phyloP scores from a whole-genome alignment of 2,797 vertebrate species.

The Poliocrania exsul region DNA sequence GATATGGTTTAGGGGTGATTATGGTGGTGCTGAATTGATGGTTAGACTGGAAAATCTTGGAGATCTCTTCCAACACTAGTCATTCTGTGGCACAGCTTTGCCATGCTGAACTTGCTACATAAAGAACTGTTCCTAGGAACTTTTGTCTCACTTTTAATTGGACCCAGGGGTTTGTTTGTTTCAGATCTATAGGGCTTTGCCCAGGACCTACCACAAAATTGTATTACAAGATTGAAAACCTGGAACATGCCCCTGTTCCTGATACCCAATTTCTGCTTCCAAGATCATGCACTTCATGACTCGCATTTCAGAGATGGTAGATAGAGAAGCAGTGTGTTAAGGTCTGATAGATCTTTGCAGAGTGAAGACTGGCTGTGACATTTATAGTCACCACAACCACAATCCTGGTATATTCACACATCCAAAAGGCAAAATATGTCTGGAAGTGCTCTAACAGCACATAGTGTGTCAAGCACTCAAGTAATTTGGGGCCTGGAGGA shows the following conservation, averaged over 20 bases:
- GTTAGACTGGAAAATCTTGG: background rate
- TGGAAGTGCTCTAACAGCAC: background rate
- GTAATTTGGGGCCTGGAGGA: background rate
- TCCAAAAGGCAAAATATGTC: background rate
- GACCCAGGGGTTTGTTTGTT: background rate
- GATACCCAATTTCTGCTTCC: background rate
- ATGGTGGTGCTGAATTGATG: background rate
- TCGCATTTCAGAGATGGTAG: fast-evolving
- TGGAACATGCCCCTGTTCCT: background rate
- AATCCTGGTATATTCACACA: background rate
- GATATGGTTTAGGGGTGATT: background rate
- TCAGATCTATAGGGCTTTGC: background rate
- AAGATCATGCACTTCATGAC: background rate
- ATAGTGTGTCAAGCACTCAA: background rate
- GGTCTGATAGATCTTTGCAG: background rate
- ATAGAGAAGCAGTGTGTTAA: background rate
- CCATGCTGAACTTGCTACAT: background rate
- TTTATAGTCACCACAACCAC: background rate
- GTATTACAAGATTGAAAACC: background rate
- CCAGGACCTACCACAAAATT: background rate
- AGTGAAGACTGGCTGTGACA: background rate
- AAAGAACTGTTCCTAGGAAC: background rate
- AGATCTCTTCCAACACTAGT: background rate
- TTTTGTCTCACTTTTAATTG: background rate
- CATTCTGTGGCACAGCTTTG: background rate